Evolutionary conservation across 2,113 vertebrate species (phyloP).

Genomic region (Alosa alosa): DNA sequence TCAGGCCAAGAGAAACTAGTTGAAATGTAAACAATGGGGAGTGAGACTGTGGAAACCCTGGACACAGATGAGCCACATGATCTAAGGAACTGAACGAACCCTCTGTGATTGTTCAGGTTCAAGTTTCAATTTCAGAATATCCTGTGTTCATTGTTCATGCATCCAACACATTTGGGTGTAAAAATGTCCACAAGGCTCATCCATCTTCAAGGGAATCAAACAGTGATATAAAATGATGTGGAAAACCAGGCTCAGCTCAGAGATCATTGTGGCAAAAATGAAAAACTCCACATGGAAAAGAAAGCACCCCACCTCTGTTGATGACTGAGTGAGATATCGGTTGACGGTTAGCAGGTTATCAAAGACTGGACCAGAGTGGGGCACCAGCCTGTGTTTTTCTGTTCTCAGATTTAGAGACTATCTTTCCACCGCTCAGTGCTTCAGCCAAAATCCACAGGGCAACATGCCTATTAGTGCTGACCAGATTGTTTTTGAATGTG

Average conservation of each 20-base stretch:
- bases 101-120: background rate
- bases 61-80: background rate
- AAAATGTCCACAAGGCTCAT: background rate
- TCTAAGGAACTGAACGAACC: background rate
- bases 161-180: background rate
- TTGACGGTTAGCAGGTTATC: background rate
- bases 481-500: slow-evolving; percentile 25
- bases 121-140: background rate
- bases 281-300: background rate
- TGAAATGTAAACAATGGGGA: slow-evolving; percentile 2
- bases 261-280: background rate
- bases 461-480: slow-evolving; percentile 10
- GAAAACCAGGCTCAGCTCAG: background rate
- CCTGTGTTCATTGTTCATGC: background rate
- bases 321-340: background rate
- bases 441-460: slow-evolving; percentile 15
- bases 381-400: background rate
- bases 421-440: background rate
- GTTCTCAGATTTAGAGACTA: background rate
- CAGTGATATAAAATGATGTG: slow-evolving; percentile 2
- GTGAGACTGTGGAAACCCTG: background rate
- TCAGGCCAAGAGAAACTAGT: background rate
- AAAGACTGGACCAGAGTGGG: background rate
- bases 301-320: background rate
- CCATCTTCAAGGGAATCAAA: background rate